Evolutionary conservation across 2,797 vertebrate species (phyloP).

Genomic region (Heterohyrax brucei): DNA sequence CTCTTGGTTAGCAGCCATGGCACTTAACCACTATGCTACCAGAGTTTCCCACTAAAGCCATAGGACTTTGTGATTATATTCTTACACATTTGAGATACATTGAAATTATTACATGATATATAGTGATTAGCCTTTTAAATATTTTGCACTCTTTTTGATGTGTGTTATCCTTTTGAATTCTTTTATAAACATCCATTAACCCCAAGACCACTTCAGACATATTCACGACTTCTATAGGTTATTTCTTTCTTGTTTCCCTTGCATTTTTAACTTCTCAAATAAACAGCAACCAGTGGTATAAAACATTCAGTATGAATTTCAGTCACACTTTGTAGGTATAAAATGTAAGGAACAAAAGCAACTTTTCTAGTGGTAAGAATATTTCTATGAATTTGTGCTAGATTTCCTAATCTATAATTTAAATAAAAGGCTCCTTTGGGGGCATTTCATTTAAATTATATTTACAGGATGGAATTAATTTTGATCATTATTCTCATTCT

Average conservation of each 20-base stretch:
- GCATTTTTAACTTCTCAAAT: conserved; percentile 84
- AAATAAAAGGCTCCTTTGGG: not conserved
- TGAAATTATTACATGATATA: conserved; percentile 87
- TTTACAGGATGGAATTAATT: conserved; percentile 8
- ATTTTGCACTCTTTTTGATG: conserved; percentile 86
- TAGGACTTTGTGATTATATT: conserved; percentile 89
- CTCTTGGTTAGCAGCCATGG: too few relatives aligned
- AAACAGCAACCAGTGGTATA: conserved; percentile 71
- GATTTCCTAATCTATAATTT: conserved; percentile 21
- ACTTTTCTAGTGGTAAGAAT: conserved; percentile 53
- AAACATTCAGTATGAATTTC: conserved; percentile 14
- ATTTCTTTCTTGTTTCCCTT: conserved; percentile 80
- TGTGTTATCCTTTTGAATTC: conserved; percentile 87
- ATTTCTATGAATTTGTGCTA: conserved; percentile 49
- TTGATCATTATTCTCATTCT: conserved; percentile 9
- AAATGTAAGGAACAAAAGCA: not conserved
- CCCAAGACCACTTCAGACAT: conserved; percentile 82
- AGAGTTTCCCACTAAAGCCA: conserved; percentile 86
- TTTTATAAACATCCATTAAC: conserved; percentile 88
- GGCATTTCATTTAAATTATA: conserved; percentile 23
- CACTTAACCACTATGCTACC: too few relatives aligned
- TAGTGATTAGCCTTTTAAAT: conserved; percentile 88
- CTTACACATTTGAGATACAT: conserved; percentile 89
- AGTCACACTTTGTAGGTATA: conserved; percentile 21
- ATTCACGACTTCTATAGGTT: conserved; percentile 80